A percentile compares a stretch with the other conserved stretches of the same genome.
These are phyloP conservation scores for Hippoglossus stenolepis DNA, from an alignment of 2,113 vertebrate genomes.

Conservation along the genomic window DNA sequence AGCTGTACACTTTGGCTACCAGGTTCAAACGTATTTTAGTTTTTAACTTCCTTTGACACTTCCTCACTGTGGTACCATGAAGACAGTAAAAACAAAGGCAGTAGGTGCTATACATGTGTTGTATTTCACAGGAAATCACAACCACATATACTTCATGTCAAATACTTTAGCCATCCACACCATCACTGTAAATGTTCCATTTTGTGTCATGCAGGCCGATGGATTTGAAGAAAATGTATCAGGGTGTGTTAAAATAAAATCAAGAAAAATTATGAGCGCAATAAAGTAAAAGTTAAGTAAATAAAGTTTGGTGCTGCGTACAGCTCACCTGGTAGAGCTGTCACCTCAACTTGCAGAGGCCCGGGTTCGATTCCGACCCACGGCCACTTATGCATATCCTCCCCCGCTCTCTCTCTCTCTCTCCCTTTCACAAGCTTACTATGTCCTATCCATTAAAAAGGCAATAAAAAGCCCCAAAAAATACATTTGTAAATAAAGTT, in stretches of 20 bases:
- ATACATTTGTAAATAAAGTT: too few species aligned
- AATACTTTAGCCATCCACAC: background rate
- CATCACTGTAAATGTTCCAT: conserved; percentile 1
- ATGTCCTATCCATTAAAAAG: too few species aligned
- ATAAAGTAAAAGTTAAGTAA: too few species aligned
- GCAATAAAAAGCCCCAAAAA: too few species aligned
- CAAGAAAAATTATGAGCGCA: too few species aligned
- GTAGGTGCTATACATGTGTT: conserved; percentile 3
- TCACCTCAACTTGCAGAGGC: too few species aligned
- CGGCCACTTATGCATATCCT: too few species aligned
- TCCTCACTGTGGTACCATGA: conserved; percentile 9
- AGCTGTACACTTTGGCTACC: conserved; percentile 32
- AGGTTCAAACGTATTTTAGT: conserved; percentile 56
- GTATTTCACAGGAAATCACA: conserved; percentile 56
- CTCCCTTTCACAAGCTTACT: too few species aligned
- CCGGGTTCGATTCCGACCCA: too few species aligned
- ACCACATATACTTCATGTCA: conserved; percentile 18
- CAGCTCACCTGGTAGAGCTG: too few species aligned
- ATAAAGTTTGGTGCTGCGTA: background rate
- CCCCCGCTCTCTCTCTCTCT: too few species aligned
- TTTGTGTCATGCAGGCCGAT: conserved; percentile 5
- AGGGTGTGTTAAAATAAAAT: background rate
- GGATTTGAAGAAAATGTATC: background rate
- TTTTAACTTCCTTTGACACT: conserved; percentile 62
- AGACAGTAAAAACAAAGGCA: conserved; percentile 2